Conservation (phyloP, 2,113 vertebrate genomes). For the Pipa parva region DNA sequence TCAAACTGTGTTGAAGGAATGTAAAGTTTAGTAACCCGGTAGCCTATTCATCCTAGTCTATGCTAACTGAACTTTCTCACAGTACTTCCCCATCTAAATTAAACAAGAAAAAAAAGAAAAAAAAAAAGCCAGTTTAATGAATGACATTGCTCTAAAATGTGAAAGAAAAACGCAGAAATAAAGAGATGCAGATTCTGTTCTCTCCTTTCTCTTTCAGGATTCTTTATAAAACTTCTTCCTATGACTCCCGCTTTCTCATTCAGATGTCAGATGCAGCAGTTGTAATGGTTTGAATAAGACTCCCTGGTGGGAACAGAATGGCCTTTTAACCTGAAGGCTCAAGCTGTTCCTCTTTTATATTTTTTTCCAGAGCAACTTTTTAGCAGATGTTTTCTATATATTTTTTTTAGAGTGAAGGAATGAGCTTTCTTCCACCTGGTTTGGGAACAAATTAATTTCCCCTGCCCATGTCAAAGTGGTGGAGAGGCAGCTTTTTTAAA, state of each 20-base stretch:
- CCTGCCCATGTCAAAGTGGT: neutral
- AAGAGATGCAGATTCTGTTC: slow-evolving; percentile 55
- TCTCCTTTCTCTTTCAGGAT: slow-evolving; percentile 36
- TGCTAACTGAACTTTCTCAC: slow-evolving; percentile 36
- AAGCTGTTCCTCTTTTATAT: slow-evolving; percentile 54
- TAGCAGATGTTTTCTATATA: slow-evolving; percentile 58
- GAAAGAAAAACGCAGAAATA: slow-evolving; percentile 51
- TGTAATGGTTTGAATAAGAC: slow-evolving; percentile 72
- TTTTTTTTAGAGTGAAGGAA: slow-evolving; percentile 44
- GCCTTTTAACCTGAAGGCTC: slow-evolving; percentile 75
- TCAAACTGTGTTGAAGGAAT: slow-evolving; percentile 6
- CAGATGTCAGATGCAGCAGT: slow-evolving; percentile 71
- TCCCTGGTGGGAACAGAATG: slow-evolving; percentile 81
- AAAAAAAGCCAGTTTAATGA: slow-evolving; percentile 43
- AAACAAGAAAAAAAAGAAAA: slow-evolving; percentile 26
- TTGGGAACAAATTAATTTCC: slow-evolving; percentile 4
- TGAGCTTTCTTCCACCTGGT: slow-evolving; percentile 55
- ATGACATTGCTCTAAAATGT: slow-evolving; percentile 42
- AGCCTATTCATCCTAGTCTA: slow-evolving; percentile 20
- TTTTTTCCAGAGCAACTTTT: slow-evolving; percentile 53
- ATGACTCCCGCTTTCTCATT: slow-evolving; percentile 62
- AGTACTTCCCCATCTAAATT: slow-evolving; percentile 24
- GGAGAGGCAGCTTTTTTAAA: neutral
- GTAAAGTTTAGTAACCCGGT: slow-evolving; percentile 18
- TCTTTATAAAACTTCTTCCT: slow-evolving; percentile 36